Base-by-base conservation (phyloP, 2,888 invertebrate genomes). In the Eupithecia inturbata region DNA sequence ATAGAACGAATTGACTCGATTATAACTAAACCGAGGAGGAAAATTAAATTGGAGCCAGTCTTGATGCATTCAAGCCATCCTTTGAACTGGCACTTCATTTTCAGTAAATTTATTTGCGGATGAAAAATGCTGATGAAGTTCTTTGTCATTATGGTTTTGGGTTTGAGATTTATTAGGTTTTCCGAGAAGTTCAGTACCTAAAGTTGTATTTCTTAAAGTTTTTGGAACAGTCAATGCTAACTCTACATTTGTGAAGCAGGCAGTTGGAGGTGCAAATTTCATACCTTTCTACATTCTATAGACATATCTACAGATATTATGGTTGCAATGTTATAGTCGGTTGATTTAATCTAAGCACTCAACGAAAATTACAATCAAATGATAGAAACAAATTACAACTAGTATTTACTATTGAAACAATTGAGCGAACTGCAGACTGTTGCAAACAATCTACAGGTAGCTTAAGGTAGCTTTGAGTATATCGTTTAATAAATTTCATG, bases 1-100 rank as follows among this genome's bases (percentile, higher is more conserved):
- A 89, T 91, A 92, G 92, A 93, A 93, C 92, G 92, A 92, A 93
- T 94, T 90, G 88, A 87, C 87, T 89, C 91, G 93, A 93, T 93
- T 92, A 93, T 90, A 87, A 88, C 87, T 85, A 85, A 89, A 87
- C 86, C 88, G 88, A 87, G 84, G 85, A 88, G 89, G 90, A 90
- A 92, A 93, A 93, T 92, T 92, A 92, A 92, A 93, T 92, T 89
- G 89, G 87, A 86, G 82, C 83, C 87, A 87, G 85, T 85, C 82
- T 86, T 71, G 72, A 70, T 75, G 73, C 73, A 71, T 73, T 73
- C 88, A 87, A 87, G 88, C 85, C 88, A 87, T 85, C 75, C 77
- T 78, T 53, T 77, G 79, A 76, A 73, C 72, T 69, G 71, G 77
- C 78, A 77, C 79, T 76, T 78, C 73, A 77, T 77, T 76, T 75